Percentiles rank a stretch among this genome's conserved stretches.
Evolutionary conservation across 2,888 invertebrate species (phyloP).

Genomic region (Drosophila pseudotakahashii): DNA sequence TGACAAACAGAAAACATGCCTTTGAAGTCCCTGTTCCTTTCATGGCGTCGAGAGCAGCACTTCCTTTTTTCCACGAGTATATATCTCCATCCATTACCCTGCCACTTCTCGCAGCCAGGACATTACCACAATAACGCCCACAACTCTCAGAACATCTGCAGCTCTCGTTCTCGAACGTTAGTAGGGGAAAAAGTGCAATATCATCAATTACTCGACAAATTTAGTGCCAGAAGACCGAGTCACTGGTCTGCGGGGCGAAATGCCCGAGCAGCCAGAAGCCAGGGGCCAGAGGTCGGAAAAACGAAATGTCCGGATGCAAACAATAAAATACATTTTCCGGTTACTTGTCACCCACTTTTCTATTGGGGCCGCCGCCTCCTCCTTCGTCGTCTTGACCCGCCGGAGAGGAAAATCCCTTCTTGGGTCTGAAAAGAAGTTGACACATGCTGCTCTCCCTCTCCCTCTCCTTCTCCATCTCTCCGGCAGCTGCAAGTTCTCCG

Average conservation of each 20-base stretch:
- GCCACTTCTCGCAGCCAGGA: conserved; percentile 45
- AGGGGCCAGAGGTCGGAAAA: conserved; percentile 48
- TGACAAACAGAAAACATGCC: background rate
- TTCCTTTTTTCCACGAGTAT: conserved; percentile 2
- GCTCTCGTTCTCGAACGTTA: conserved; percentile 10
- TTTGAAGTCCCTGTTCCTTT: conserved; percentile 1
- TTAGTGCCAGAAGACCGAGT: conserved; percentile 56
- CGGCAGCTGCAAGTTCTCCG: conserved; percentile 47
- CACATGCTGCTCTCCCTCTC: conserved; percentile 68
- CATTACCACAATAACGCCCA: conserved; percentile 50
- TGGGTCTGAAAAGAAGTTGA: conserved; percentile 62
- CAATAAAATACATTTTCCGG: conserved; percentile 84
- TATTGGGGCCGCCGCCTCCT: conserved; percentile 16
- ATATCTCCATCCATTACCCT: conserved; percentile 38
- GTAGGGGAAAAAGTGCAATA: conserved; percentile 65
- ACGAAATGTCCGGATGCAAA: conserved; percentile 80
- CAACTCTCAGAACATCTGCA: conserved; percentile 41
- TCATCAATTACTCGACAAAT: conserved; percentile 80
- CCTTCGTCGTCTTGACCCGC: conserved; percentile 9
- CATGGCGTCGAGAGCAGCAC: conserved; percentile 22
- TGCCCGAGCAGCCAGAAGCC: conserved; percentile 2
- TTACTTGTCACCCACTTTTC: conserved; percentile 82
- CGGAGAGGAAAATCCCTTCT: conserved; percentile 43
- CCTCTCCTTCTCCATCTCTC: conserved; percentile 1
- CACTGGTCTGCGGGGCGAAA: conserved; percentile 16